phyloP scores from a whole-genome alignment of 2,888 invertebrate genomes.

The Dynastes tityus region DNA sequence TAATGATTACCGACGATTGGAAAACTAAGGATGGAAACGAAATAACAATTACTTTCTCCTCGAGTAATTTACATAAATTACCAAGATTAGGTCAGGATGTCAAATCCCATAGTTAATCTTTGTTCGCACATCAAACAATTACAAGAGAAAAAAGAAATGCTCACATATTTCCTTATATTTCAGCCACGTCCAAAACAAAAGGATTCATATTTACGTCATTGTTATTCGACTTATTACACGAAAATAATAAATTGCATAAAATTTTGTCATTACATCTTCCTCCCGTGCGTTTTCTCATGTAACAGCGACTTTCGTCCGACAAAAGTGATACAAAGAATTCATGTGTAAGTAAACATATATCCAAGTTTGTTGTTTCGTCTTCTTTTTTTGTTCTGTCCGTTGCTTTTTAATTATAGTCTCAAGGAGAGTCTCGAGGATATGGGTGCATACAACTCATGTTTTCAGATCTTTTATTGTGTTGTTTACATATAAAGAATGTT shows the following conservation, averaged over 20 bases:
- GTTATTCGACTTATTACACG: background rate
- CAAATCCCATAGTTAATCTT: slow-evolving; percentile 3
- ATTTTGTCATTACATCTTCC: slow-evolving; percentile 34
- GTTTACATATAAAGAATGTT: slow-evolving; percentile 48
- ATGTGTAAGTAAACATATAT: slow-evolving; percentile 28
- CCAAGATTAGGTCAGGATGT: slow-evolving; percentile 27
- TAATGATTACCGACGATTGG: background rate
- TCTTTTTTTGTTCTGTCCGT: slow-evolving; percentile 25
- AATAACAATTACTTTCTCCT: slow-evolving; percentile 50
- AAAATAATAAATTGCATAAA: slow-evolving; percentile 41
- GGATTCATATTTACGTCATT: slow-evolving; percentile 27
- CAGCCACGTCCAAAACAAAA: background rate
- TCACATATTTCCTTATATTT: background rate
- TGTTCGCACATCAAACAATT: background rate
- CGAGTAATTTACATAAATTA: slow-evolving; percentile 17
- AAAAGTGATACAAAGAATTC: slow-evolving; percentile 44
- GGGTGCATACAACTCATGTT: slow-evolving; percentile 47
- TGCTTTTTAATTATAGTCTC: slow-evolving; percentile 46
- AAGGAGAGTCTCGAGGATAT: slow-evolving; percentile 47
- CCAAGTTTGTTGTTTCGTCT: slow-evolving; percentile 41
- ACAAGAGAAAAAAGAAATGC: background rate
- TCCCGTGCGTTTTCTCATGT: slow-evolving; percentile 5
- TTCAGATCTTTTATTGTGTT: slow-evolving; percentile 46
- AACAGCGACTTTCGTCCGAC: slow-evolving; percentile 16
- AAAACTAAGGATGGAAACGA: slow-evolving; percentile 18